Conservation (phyloP, 2,888 invertebrate species). For the Athalia rosae region DNA sequence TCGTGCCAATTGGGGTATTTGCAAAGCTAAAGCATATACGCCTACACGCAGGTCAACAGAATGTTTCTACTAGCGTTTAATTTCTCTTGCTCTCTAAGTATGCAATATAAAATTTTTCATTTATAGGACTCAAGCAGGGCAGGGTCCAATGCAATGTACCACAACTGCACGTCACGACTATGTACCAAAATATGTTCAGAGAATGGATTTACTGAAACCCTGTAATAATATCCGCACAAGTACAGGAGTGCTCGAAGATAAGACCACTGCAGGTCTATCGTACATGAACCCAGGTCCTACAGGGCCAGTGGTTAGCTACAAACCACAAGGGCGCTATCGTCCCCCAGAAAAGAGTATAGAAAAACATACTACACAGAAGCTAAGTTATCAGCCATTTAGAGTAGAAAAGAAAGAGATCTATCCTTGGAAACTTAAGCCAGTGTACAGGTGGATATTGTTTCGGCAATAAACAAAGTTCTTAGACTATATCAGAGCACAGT, state of each 20-base stretch:
- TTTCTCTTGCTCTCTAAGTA: not conserved
- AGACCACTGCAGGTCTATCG: conserved; percentile 63
- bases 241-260: conserved; percentile 59
- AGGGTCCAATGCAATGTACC: conserved; percentile 65
- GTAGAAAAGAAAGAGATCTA: conserved; percentile 62
- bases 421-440: conserved; percentile 67
- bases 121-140: conserved; percentile 55
- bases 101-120: not conserved
- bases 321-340: conserved; percentile 63
- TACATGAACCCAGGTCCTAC: conserved; percentile 64
- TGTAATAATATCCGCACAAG: conserved; percentile 63
- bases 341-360: conserved; percentile 61
- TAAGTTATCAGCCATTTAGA: conserved; percentile 68
- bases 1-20: conserved; percentile 59
- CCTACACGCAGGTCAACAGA: conserved; percentile 62
- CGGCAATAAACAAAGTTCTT: conserved; percentile 43
- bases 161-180: conserved; percentile 68
- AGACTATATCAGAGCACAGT: not conserved
- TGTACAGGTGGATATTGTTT: conserved; percentile 58
- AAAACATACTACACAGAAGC: conserved; percentile 68
- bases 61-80: not conserved
- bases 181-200: conserved; percentile 60
- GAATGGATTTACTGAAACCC: conserved; percentile 63
- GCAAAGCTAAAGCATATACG: conserved; percentile 63
- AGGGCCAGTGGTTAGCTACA: conserved; percentile 64